Base-by-base conservation (phyloP, 2,113 vertebrate genomes). In the Lethenteron camtschaticum region DNA sequence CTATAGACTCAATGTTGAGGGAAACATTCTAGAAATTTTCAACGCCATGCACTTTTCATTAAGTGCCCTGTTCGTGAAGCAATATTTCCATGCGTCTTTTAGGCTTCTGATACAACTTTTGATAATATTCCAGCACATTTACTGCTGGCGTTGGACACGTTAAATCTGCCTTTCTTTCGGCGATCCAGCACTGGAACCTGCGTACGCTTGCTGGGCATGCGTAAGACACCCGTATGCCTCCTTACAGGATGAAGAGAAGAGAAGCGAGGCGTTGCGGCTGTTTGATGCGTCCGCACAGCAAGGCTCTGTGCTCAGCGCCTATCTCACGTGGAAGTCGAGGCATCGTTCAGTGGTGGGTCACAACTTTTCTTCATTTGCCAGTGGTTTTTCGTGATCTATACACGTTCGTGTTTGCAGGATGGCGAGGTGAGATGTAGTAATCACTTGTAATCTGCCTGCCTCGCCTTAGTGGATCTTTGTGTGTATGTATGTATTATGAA, bases 271-370 rank as follows among this genome's bases (percentile, higher is more conserved):
- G 12, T 73, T 81, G 63, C 75, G 78, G 60, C 80, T 99, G 78
- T 81, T 99, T 75, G 83, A 90, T 73, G 82, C 87, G 71, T 88
- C 94, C 0, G 85, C 92, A 0, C 79, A 74, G 69, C 83, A 85
- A 14, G 90, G 90, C 24, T 96, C 86, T 73, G 76, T 99, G 71
- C 81, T 85, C 75, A 99, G 94, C 77, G 85, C 89, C 0, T 99
- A 87, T 77, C 80, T 95, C 74, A 76, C 96, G 69, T 96, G 90
- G 94, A 86, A 95, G 76, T 81, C 83, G 41, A 86, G 83, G 71
- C 80, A 81, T 24, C 84, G 74, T 75, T 73, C 74, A 56, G 84
- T 88, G 57, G 94, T 99, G 75, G 88, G 90, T 81, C 68, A 20
- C 13, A 63, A 41, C 24, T 41, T 41, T 41, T 41, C 6, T 41